Evolutionary conservation across 2,797 vertebrate genomes (phyloP).

Genomic region (Rhinoraja longicauda): DNA sequence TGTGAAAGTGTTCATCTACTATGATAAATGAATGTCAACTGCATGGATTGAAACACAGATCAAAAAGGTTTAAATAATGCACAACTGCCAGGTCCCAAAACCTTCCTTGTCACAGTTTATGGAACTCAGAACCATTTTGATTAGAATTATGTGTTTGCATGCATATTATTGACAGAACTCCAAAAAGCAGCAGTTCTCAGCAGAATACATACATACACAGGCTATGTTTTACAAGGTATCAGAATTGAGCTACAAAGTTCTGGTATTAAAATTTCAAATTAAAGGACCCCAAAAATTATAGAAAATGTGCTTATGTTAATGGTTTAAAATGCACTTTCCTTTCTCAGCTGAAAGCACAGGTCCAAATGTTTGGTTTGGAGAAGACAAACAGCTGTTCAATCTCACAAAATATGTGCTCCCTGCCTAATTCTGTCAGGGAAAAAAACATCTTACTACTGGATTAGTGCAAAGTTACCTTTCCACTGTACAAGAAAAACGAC

Average conservation of each 20-base stretch:
- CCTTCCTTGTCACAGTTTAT: not conserved
- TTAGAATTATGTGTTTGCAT: not conserved
- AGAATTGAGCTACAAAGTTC: not conserved
- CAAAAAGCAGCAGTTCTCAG: not conserved
- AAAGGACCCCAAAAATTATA: not conserved
- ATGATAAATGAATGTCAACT: not conserved
- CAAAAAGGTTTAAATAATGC: not conserved
- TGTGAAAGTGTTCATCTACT: not conserved
- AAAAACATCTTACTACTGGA: not conserved
- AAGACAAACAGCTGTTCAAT: not conserved
- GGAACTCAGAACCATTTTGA: not conserved
- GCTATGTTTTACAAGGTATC: not conserved
- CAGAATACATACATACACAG: not conserved
- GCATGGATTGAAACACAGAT: not conserved
- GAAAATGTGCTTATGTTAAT: too few relatives aligned
- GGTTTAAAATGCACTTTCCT: not conserved
- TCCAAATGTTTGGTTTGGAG: not conserved
- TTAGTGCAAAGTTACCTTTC: not conserved
- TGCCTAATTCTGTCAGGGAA: not conserved
- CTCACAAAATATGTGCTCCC: not conserved
- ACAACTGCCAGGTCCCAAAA: not conserved
- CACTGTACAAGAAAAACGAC: not conserved
- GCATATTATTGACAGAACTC: not conserved
- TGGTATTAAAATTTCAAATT: not conserved
- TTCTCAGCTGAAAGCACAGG: not conserved